phyloP scores from a whole-genome alignment of 92 coral and sea anemone species.

The Siderastrea radians region DNA sequence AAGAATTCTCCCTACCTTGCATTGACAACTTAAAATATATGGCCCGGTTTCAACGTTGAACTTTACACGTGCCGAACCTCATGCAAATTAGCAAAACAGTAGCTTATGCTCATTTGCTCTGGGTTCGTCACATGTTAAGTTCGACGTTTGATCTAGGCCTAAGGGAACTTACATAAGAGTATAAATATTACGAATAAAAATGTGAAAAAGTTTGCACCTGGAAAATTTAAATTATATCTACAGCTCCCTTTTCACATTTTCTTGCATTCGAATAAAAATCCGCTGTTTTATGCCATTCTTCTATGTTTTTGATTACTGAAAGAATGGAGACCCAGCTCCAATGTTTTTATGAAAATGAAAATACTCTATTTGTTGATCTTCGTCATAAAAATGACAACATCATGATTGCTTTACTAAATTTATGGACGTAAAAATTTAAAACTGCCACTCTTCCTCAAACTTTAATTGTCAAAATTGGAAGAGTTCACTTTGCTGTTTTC shows the following conservation, averaged over 20 bases:
- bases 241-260: background rate
- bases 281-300: background rate
- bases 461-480: too few species aligned
- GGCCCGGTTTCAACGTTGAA: too few species aligned
- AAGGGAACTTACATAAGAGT: background rate
- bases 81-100: too few species aligned
- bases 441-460: too few species aligned
- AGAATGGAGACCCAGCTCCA: slow-evolving; percentile 2
- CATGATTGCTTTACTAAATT: background rate
- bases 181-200: background rate
- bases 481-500: too few species aligned
- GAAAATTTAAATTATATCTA: background rate
- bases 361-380: background rate
- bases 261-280: background rate
- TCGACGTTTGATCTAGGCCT: too few species aligned
- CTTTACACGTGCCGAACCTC: too few species aligned
- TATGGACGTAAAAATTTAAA: too few species aligned
- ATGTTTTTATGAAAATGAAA: background rate
- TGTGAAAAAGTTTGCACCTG: background rate
- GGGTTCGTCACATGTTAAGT: too few species aligned
- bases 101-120: too few species aligned
- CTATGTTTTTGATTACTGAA: background rate
- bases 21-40: too few species aligned
- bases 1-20: too few species aligned
- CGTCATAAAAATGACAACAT: background rate